phyloP scores from a whole-genome alignment of 2,888 invertebrate genomes.

The Spodoptera picta region DNA sequence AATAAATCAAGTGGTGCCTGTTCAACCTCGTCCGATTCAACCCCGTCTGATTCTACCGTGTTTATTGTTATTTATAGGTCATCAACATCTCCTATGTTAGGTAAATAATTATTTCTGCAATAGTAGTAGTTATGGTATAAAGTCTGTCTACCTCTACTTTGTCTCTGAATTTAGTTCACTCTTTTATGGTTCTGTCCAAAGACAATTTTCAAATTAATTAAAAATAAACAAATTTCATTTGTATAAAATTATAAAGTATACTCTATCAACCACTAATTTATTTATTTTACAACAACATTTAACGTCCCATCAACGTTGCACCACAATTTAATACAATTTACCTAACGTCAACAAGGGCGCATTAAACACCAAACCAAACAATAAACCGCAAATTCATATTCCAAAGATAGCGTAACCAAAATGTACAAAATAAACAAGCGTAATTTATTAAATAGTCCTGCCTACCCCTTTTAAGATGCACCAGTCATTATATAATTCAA shows the following conservation, averaged over 20 bases:
- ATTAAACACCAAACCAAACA: conserved; percentile 11
- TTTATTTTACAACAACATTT: too few relatives aligned
- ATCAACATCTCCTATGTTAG: too few relatives aligned
- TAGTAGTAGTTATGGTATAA: too few relatives aligned
- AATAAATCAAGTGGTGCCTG: conserved; percentile 75
- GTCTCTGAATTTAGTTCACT: too few relatives aligned
- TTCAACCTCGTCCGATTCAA: conserved; percentile 34
- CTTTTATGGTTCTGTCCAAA: too few relatives aligned
- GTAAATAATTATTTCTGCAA: too few relatives aligned
- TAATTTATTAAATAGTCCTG: conserved; percentile 51
- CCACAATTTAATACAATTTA: conserved; percentile 12
- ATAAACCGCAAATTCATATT: conserved; percentile 29
- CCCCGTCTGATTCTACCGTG: conserved; percentile 62
- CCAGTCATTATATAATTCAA: conserved; percentile 65
- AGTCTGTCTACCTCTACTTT: too few relatives aligned
- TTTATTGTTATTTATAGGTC: conserved; percentile 8
- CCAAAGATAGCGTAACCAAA: conserved; percentile 32
- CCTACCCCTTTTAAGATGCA: conserved; percentile 59
- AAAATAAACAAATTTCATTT: too few relatives aligned
- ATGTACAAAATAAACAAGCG: conserved; percentile 36
- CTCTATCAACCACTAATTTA: too few relatives aligned
- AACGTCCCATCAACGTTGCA: neutral
- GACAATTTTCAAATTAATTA: too few relatives aligned
- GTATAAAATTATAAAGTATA: too few relatives aligned
- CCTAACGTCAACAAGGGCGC: conserved; percentile 18